A percentile compares a stretch with the other conserved stretches of the same genome.
Conservation (phyloP, 2,888 invertebrate species). For the Heterodera filipjevi region DNA sequence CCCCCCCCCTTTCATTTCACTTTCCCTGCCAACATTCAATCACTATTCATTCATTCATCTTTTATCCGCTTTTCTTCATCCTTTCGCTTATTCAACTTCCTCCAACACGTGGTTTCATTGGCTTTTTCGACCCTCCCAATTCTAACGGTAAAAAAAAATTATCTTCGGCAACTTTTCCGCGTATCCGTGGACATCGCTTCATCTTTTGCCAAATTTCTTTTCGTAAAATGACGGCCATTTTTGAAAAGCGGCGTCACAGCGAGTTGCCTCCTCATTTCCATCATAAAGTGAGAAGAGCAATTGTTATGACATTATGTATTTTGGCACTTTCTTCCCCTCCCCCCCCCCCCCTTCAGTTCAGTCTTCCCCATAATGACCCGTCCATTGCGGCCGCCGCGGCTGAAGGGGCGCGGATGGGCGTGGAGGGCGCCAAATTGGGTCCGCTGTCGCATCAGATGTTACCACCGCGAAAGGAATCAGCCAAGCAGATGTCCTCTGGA, state of each 20-base stretch:
- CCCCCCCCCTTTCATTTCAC: neutral
- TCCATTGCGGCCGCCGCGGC: slow-evolving; percentile 18
- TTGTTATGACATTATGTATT: neutral
- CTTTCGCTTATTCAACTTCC: neutral
- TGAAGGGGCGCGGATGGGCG: slow-evolving; percentile 22
- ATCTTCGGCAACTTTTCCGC: neutral
- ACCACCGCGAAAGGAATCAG: slow-evolving; percentile 20
- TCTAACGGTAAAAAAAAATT: neutral
- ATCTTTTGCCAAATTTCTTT: neutral
- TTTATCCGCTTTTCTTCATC: neutral
- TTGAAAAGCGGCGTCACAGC: slow-evolving; percentile 8
- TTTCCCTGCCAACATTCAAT: neutral
- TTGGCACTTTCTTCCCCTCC: neutral
- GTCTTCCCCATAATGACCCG: slow-evolving; percentile 16
- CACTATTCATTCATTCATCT: neutral
- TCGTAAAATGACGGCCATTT: neutral
- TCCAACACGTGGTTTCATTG: neutral
- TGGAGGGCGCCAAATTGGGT: neutral
- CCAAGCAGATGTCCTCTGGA: slow-evolving; percentile 18
- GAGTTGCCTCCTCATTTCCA: neutral
- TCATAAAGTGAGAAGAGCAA: neutral
- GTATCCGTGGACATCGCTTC: neutral
- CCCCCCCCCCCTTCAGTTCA: slow-evolving; percentile 8
- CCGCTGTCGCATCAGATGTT: slow-evolving; percentile 10
- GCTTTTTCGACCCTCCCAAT: neutral